These are phyloP conservation scores for Podarcis lilfordi DNA, from an alignment of 2,797 vertebrate species.

Conservation along the genomic window DNA sequence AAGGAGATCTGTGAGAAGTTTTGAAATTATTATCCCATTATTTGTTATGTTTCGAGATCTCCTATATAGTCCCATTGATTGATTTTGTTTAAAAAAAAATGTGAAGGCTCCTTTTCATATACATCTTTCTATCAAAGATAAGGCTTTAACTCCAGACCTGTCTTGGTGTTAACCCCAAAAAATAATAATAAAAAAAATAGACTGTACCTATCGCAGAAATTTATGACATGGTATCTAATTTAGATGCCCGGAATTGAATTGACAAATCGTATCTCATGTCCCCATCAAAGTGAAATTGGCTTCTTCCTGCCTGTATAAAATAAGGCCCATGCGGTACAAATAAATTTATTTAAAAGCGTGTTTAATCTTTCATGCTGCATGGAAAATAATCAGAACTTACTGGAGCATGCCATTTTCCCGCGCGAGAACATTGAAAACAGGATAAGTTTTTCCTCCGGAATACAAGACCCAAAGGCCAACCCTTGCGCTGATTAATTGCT, in stretches of 20 bases:
- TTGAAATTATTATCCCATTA: not conserved
- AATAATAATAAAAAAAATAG: constrained; percentile 18
- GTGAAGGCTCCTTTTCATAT: not conserved
- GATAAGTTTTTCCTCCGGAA: constrained; percentile 51
- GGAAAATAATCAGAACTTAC: constrained; percentile 46
- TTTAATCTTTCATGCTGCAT: constrained; percentile 43
- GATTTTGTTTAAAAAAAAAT: not conserved
- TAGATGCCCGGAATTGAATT: not conserved
- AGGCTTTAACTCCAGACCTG: constrained; percentile 53
- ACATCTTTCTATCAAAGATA: constrained; percentile 32
- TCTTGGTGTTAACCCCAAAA: constrained; percentile 59
- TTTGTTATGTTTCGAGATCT: not conserved
- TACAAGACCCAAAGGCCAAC: constrained; percentile 58
- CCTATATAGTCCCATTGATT: not conserved
- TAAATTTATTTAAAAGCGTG: constrained; percentile 56
- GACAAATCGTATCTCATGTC: constrained; percentile 43
- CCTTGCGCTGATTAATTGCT: constrained; percentile 58
- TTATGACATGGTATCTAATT: constrained; percentile 54
- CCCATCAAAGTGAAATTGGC: constrained; percentile 55
- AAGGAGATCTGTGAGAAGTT: constrained; percentile 22
- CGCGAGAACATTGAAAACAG: constrained; percentile 27
- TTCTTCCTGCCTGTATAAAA: constrained; percentile 53
- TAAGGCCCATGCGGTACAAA: constrained; percentile 53
- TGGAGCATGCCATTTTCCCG: constrained; percentile 19
- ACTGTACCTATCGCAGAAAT: constrained; percentile 51